These are phyloP conservation scores for Thripadectes ignobilis DNA, from an alignment of 2,797 vertebrate species.

Conservation along the genomic window DNA sequence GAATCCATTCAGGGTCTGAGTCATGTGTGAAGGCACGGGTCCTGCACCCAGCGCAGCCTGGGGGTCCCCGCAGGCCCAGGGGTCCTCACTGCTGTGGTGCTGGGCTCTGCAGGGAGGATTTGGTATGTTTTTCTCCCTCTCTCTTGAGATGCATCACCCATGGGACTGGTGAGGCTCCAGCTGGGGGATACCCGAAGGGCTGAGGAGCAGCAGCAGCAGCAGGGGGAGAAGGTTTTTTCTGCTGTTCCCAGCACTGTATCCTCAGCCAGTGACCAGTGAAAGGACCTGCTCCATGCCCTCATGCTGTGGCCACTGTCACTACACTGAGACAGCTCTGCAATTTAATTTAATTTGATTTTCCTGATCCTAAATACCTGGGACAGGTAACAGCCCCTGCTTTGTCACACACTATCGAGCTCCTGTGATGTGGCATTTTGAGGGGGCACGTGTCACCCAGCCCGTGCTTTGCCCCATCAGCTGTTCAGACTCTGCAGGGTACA, in stretches of 20 bases:
- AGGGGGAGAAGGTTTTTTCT: too few relatives aligned
- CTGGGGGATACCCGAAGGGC: background rate
- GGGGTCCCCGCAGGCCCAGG: background rate
- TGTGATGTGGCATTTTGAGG: background rate
- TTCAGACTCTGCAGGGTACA: accelerated
- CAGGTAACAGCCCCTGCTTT: background rate
- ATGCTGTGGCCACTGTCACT: background rate
- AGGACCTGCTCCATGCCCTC: background rate
- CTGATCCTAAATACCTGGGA: background rate
- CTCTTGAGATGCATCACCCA: too few relatives aligned
- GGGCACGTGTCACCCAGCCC: accelerated
- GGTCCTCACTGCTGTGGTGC: background rate
- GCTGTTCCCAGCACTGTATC: background rate
- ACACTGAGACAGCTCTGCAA: background rate
- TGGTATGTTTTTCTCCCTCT: background rate
- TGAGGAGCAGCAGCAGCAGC: background rate
- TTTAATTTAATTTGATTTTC: background rate
- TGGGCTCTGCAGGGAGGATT: background rate
- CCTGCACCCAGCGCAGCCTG: background rate
- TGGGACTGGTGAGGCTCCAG: accelerated
- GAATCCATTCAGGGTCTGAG: too few relatives aligned
- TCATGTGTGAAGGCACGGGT: accelerated
- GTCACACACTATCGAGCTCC: accelerated
- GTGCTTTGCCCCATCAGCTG: accelerated
- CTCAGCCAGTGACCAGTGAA: accelerated